These are phyloP conservation scores for Conchocele bisecta DNA, from an alignment of 2,888 invertebrate genomes.

Conservation along the genomic window DNA sequence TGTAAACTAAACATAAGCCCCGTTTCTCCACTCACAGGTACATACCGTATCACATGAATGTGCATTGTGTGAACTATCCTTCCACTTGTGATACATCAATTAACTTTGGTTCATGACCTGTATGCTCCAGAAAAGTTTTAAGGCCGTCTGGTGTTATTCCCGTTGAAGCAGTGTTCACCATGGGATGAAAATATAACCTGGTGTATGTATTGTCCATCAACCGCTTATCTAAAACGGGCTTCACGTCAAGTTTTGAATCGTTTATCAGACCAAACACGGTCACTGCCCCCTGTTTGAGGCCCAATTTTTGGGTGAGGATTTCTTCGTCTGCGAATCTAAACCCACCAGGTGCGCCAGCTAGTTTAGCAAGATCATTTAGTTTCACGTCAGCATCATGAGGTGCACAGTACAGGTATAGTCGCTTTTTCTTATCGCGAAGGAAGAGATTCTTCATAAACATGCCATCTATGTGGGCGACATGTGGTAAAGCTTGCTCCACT, in stretches of 20 bases:
- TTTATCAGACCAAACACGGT: constrained; percentile 81
- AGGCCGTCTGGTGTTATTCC: constrained; percentile 70
- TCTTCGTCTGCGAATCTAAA: constrained; percentile 80
- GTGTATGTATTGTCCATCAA: constrained; percentile 70
- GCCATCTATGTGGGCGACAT: constrained; percentile 74
- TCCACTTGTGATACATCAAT: constrained; percentile 46
- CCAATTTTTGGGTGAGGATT: constrained; percentile 76
- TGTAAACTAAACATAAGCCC: no score
- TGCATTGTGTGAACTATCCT: no score
- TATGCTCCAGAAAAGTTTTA: constrained; percentile 66
- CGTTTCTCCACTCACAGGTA: no score
- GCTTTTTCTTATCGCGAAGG: constrained; percentile 81
- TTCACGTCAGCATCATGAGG: constrained; percentile 78
- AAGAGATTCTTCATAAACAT: constrained; percentile 82
- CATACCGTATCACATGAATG: no score
- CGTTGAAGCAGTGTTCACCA: constrained; percentile 78
- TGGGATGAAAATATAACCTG: constrained; percentile 79
- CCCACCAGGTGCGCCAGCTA: constrained; percentile 77
- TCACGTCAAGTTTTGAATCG: constrained; percentile 76
- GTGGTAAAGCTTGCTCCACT: constrained; percentile 80
- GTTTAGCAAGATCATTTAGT: constrained; percentile 78
- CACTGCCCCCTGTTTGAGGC: constrained; percentile 81
- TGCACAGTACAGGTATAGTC: constrained; percentile 79
- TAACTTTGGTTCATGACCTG: constrained; percentile 66
- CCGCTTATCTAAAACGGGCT: constrained; percentile 71